Evolutionary conservation across 2,888 invertebrate genomes (phyloP).

Genomic region (Villa cingulata): DNA sequence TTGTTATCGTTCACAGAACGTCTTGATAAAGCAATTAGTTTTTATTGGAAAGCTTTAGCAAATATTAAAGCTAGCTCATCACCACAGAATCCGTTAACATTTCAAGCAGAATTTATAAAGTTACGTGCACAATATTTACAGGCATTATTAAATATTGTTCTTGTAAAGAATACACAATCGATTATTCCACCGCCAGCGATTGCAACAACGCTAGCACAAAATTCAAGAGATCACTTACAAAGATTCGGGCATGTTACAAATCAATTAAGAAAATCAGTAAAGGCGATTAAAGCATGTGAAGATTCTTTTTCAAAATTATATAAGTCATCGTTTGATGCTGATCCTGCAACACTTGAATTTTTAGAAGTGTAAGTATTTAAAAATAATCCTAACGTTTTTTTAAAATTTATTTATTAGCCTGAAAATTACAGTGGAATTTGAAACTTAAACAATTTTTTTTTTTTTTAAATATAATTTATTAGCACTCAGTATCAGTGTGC

Average conservation of each 20-base stretch:
- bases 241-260: constrained; percentile 66
- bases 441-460: not conserved
- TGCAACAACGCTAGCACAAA: constrained; percentile 66
- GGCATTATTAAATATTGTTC: constrained; percentile 35
- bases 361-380: constrained; percentile 45
- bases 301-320: constrained; percentile 64
- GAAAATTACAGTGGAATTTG: too few species aligned
- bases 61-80: constrained; percentile 37
- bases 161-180: constrained; percentile 42
- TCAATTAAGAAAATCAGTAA: constrained; percentile 61
- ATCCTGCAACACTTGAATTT: constrained; percentile 60
- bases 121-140: constrained; percentile 64
- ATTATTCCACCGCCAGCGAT: constrained; percentile 90
- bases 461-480: not conserved
- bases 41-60: constrained; percentile 52
- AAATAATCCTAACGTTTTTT: too few species aligned
- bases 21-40: constrained; percentile 40
- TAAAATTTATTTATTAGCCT: constrained; percentile 17
- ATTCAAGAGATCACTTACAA: constrained; percentile 62
- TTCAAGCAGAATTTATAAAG: constrained; percentile 63
- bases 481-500: constrained; percentile 31
- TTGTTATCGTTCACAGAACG: constrained; percentile 39
- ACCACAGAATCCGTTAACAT: constrained; percentile 37
- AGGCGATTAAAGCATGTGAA: constrained; percentile 54
- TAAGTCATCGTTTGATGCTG: constrained; percentile 75